These are phyloP conservation scores for Glaucopsyche alexis DNA, from an alignment of 2,888 invertebrate genomes.

Conservation along the genomic window DNA sequence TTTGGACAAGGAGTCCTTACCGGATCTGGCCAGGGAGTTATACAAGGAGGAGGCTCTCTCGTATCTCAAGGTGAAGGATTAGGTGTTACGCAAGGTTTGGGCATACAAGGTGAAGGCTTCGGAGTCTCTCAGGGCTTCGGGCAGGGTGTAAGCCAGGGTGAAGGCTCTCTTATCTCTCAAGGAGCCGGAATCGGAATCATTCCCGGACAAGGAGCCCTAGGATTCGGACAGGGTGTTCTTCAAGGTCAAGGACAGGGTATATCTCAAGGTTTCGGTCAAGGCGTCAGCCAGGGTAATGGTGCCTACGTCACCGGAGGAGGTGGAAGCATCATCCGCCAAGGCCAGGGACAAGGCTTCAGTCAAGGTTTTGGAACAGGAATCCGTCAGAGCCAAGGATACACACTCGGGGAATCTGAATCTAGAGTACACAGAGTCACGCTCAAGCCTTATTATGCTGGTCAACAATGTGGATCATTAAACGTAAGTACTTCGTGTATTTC, in stretches of 20 bases:
- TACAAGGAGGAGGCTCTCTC: slow-evolving; percentile 32
- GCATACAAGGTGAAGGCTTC: slow-evolving; percentile 34
- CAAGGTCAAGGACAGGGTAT: slow-evolving; percentile 40
- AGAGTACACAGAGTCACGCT: slow-evolving; percentile 55
- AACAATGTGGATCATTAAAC: slow-evolving; percentile 55
- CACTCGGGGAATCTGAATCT: slow-evolving; percentile 49
- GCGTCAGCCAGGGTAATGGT: slow-evolving; percentile 43
- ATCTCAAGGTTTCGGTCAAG: slow-evolving; percentile 44
- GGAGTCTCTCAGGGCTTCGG: slow-evolving; percentile 34
- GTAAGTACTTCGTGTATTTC: slow-evolving; percentile 15
- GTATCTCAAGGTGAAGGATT: slow-evolving; percentile 34
- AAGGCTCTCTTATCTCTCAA: slow-evolving; percentile 34
- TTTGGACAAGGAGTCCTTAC: slow-evolving; percentile 35
- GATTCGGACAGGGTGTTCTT: slow-evolving; percentile 45
- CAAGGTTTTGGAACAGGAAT: slow-evolving; percentile 44
- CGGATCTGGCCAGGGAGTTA: slow-evolving; percentile 5
- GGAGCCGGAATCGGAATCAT: slow-evolving; percentile 38
- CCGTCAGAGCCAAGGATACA: slow-evolving; percentile 33
- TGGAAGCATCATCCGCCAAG: slow-evolving; percentile 35
- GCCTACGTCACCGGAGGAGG: slow-evolving; percentile 37
- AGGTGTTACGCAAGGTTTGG: slow-evolving; percentile 36
- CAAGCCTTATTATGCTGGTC: slow-evolving; percentile 53
- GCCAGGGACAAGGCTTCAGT: slow-evolving; percentile 40
- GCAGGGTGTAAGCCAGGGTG: slow-evolving; percentile 34
- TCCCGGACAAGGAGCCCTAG: slow-evolving; percentile 46